Evolutionary conservation across 2,113 vertebrate genomes (phyloP).

Genomic region (Loxodonta africana): DNA sequence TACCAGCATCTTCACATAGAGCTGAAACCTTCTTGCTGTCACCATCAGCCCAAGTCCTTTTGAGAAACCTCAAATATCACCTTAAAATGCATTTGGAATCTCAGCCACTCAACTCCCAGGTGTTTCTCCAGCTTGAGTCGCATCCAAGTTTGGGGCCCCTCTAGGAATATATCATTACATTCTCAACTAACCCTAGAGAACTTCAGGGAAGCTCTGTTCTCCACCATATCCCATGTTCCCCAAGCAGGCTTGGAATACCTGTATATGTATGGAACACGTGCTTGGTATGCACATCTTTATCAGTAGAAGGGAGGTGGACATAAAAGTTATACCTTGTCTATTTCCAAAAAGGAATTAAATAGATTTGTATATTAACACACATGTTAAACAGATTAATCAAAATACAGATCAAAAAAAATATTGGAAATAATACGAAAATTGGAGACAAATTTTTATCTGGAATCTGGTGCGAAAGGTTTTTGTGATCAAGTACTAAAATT

Average conservation of each 20-base stretch:
- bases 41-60: background rate
- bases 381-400: conserved; percentile 9
- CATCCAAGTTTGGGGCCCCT: background rate
- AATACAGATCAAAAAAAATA: background rate
- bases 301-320: background rate
- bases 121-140: background rate
- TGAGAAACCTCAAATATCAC: background rate
- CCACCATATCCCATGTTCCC: background rate
- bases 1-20: background rate
- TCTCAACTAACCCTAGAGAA: background rate
- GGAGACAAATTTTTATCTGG: background rate
- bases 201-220: background rate
- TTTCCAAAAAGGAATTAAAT: background rate
- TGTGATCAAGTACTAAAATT: background rate
- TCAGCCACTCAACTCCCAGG: background rate
- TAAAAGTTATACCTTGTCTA: background rate
- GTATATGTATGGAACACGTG: background rate
- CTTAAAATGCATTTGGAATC: background rate
- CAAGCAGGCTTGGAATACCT: background rate
- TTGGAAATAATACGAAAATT: conserved; percentile 6
- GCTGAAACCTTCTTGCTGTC: background rate
- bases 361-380: background rate
- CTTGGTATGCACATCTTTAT: background rate
- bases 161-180: background rate
- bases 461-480: background rate